phyloP scores from a whole-genome alignment of 92 coral and sea anemone genomes.

The Parazoanthus darwini region DNA sequence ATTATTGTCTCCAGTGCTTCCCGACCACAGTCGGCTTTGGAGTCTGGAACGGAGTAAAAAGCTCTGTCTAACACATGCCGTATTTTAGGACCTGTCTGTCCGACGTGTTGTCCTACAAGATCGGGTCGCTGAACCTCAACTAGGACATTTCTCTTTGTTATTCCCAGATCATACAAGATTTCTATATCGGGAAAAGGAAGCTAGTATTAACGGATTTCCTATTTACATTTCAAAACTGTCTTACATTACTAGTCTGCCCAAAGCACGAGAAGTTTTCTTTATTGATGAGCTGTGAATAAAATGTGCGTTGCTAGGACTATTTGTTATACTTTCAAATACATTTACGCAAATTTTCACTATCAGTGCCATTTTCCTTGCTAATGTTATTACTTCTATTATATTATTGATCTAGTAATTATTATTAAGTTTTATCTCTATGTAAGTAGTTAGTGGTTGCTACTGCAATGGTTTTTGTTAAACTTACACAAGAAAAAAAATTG shows the following conservation, averaged over 20 bases:
- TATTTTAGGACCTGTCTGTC: slow-evolving; percentile 10
- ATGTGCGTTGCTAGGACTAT: not conserved
- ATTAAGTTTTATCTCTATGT: no score
- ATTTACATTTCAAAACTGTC: not conserved
- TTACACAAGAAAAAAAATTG: no score
- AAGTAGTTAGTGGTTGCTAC: no score
- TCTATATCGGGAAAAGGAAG: not conserved
- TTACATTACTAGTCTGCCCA: not conserved
- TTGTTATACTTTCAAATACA: not conserved
- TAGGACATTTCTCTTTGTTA: not conserved
- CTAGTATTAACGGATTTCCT: not conserved
- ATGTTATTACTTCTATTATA: no score
- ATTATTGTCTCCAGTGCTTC: slow-evolving; percentile 9
- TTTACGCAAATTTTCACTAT: not conserved
- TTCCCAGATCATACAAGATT: not conserved
- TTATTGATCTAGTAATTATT: no score
- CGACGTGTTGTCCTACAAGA: slow-evolving; percentile 11
- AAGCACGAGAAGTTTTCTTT: not conserved
- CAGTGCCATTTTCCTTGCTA: not conserved
- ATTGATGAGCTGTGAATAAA: not conserved
- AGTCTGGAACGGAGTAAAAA: not conserved
- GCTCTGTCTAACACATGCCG: not conserved
- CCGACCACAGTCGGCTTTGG: not conserved
- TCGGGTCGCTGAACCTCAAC: slow-evolving; percentile 20
- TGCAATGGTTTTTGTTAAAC: no score